Conservation (phyloP, 2,888 invertebrate genomes). For the Hirtodrosophila cameraria region DNA sequence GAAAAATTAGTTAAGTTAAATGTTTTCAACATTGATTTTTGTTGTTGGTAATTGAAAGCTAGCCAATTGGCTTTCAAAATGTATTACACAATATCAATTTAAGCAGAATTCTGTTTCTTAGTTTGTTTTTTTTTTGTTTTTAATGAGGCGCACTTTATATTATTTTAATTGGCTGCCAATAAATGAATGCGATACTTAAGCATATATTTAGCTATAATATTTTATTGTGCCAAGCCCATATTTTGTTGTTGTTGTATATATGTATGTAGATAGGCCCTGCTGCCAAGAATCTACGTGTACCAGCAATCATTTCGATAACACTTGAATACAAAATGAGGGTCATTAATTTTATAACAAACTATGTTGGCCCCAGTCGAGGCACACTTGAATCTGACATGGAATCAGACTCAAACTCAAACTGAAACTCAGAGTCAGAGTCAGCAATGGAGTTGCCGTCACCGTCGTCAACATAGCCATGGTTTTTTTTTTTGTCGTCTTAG, state of each 20-base stretch:
- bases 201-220: slow-evolving; percentile 50
- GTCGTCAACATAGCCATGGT: slow-evolving; percentile 21
- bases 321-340: slow-evolving; percentile 80
- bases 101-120: neutral
- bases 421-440: slow-evolving; percentile 17
- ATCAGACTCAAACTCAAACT: slow-evolving; percentile 15
- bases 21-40: neutral
- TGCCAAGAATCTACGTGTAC: slow-evolving; percentile 63
- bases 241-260: slow-evolving; percentile 43
- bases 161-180: slow-evolving; percentile 65
- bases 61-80: slow-evolving; percentile 4
- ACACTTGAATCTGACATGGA: slow-evolving; percentile 24
- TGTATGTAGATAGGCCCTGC: slow-evolving; percentile 47
- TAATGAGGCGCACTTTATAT: slow-evolving; percentile 66
- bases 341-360: slow-evolving; percentile 79
- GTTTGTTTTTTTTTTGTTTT: slow-evolving; percentile 13
- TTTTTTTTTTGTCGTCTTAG: slow-evolving; percentile 19
- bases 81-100: neutral
- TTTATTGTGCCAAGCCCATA: slow-evolving; percentile 71
- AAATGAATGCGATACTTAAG: slow-evolving; percentile 12
- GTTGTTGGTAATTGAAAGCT: slow-evolving; percentile 1
- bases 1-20: slow-evolving; percentile 14
- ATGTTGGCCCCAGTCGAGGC: slow-evolving; percentile 45
- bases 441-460: slow-evolving; percentile 14
- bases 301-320: slow-evolving; percentile 78